Evolutionary conservation across 2,797 vertebrate species (phyloP), one percentile per base, ranked within the genome.

Genomic region (Sebastes ruberrimus): DNA sequence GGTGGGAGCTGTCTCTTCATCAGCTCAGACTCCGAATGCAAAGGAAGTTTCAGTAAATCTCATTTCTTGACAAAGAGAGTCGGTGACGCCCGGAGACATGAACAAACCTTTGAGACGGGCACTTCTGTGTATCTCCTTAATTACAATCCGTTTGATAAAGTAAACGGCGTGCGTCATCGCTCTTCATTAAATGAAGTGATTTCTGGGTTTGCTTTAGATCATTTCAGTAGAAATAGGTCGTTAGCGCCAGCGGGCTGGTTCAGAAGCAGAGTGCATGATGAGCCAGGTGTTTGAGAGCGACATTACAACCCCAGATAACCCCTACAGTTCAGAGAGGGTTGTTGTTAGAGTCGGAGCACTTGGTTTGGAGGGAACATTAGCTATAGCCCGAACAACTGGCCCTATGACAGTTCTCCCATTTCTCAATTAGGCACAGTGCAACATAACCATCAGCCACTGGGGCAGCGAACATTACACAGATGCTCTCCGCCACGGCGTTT

Each of bases 151-250:
- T 83, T 90, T 89, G 72, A 90, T 76, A 74, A 88, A 90, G 64
- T 81, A 86, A 86, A 84, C 66, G 60, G 23, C 2, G 63, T 42
- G 66, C 52, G 63, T 81, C 79, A 71, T 85, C 76, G 81, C 77
- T 88, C 83, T 89, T 75, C 75, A 82, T 90, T 83, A 87, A 92
- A 87, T 85, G 14, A 90, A 80, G 61, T 87, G 82, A 9, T 83
- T 70, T 82, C 71, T 25, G 68, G 33, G 63, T 83, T 83, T 87
- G 72, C 77, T 84, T 88, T 61, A 6, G 55, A 79, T 67, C 49
- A 78, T 74, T 89, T 86, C 18, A 57, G 23, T 10, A 22, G 69
- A 91, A 88, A 82, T 77, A 83, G 75, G 83, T 84, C 52, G 85
- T 80, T 76, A 71, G 32, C 56, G 62, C 86, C 73, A 63, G 61